Conservation (phyloP, 2,113 vertebrate genomes). For the Spea multiplicata region DNA sequence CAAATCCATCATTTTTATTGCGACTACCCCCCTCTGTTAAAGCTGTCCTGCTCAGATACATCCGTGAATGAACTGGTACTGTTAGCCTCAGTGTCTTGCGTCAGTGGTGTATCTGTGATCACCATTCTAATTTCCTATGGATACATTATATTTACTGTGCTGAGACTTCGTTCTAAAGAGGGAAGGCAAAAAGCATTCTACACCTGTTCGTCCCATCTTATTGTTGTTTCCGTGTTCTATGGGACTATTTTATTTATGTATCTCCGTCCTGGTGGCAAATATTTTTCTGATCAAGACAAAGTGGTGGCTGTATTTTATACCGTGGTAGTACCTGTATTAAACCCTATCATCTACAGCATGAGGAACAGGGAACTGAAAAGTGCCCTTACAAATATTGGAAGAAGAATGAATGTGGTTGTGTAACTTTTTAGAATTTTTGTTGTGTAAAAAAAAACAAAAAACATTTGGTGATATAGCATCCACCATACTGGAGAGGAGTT, state of each 20-base stretch:
- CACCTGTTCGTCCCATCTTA: conserved; percentile 29
- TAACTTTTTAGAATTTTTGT: not conserved
- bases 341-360: conserved; percentile 32
- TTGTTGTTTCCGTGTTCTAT: conserved; percentile 23
- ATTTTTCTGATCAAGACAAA: conserved; percentile 30
- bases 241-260: conserved; percentile 37
- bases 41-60: conserved; percentile 28
- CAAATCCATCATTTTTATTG: conserved; percentile 31
- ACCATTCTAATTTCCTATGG: conserved; percentile 27
- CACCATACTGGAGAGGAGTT: no score
- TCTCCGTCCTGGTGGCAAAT: not conserved
- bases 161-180: not conserved
- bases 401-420: not conserved
- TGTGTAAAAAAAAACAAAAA: no score
- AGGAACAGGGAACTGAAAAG: conserved; percentile 21
- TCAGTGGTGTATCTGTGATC: conserved; percentile 7
- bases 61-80: conserved; percentile 19
- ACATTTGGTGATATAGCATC: no score
- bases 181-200: conserved; percentile 25
- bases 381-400: not conserved
- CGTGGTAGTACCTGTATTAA: conserved; percentile 24
- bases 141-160: conserved; percentile 17
- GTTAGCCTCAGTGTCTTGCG: not conserved
- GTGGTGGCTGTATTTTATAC: conserved; percentile 33
- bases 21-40: conserved; percentile 27